These are phyloP conservation scores for Pogonocherus hispidulus DNA, from an alignment of 2,888 invertebrate species.

Conservation along the genomic window DNA sequence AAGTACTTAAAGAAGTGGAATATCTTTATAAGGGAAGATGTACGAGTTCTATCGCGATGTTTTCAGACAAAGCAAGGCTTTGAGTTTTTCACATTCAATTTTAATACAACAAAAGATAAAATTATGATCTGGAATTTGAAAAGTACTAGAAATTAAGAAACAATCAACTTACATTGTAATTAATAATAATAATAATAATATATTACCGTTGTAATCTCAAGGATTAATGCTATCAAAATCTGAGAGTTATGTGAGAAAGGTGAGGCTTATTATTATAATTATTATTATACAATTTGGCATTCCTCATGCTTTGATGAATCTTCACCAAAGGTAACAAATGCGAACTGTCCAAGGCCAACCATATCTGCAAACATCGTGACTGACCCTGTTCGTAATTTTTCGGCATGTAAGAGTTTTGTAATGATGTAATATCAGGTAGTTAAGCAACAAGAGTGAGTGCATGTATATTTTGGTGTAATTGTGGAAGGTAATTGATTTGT, in stretches of 20 bases:
- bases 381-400: not conserved
- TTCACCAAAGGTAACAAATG: no score
- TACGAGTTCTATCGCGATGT: not conserved
- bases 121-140: no score
- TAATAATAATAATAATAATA: no score
- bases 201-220: no score
- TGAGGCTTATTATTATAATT: no score
- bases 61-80: not conserved
- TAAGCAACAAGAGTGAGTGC: slow-evolving; percentile 12
- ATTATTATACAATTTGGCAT: no score
- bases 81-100: not conserved
- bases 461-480: slow-evolving; percentile 1
- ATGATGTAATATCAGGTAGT: slow-evolving; percentile 2
- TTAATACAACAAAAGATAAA: not conserved
- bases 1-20: not conserved
- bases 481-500: slow-evolving; percentile 6
- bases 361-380: not conserved
- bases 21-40: not conserved
- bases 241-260: no score
- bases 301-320: no score
- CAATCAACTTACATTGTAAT: no score
- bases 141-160: no score
- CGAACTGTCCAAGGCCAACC: not conserved
- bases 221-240: no score
- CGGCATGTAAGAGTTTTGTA: not conserved